These are phyloP conservation scores for Catagonus wagneri DNA, from an alignment of 2,113 vertebrate species.

Conservation along the genomic window DNA sequence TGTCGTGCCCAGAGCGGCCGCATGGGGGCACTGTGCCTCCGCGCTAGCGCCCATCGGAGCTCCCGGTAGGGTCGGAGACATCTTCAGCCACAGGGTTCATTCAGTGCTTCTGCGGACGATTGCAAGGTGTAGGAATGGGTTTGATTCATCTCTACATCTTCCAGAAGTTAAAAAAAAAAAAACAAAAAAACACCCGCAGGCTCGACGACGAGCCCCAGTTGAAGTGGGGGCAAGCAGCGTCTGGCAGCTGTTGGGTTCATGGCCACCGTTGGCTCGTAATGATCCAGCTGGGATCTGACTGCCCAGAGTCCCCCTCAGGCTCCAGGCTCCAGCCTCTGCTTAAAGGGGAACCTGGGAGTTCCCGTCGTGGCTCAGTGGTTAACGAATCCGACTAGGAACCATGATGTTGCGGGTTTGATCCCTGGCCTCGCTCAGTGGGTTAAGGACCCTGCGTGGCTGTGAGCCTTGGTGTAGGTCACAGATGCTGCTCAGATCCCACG, in stretches of 20 bases:
- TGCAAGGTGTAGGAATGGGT: accelerated
- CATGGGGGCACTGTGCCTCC: constrained; percentile 79
- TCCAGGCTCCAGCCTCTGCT: not conserved
- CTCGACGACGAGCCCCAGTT: not conserved
- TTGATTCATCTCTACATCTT: not conserved
- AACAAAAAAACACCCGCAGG: not conserved
- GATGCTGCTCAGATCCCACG: no score
- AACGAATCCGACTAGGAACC: no score
- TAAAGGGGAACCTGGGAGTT: no score
- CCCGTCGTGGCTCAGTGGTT: no score
- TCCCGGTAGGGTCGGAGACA: accelerated
- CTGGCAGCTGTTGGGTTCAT: not conserved
- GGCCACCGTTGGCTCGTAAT: not conserved
- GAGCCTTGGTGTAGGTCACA: no score
- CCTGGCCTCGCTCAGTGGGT: no score
- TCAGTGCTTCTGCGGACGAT: accelerated
- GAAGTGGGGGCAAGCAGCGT: not conserved
- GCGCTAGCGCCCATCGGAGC: not conserved
- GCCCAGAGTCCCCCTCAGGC: not conserved
- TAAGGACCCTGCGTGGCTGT: no score
- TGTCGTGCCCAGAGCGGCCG: not conserved
- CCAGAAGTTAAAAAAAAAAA: not conserved
- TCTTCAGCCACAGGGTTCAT: accelerated
- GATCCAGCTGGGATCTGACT: not conserved
- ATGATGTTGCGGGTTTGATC: no score